Percentiles rank a stretch among this genome's conserved stretches.
Conservation (phyloP, 1,140 invertebrate genomes). For the Cryptotermes secundus region DNA sequence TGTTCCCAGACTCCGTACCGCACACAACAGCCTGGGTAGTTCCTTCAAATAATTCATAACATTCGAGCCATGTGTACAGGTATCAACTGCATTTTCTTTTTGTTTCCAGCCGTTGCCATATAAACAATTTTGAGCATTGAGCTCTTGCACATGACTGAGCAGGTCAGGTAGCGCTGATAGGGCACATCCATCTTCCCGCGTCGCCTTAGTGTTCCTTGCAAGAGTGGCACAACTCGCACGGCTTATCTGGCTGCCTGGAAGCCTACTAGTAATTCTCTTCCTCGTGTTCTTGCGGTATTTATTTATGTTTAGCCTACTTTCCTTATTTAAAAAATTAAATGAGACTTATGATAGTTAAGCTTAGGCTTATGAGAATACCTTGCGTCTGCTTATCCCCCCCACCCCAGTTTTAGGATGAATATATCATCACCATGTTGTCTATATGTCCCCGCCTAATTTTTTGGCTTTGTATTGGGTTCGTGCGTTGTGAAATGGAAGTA, state of each 20-base stretch:
- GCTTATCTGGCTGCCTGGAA: neutral
- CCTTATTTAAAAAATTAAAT: too few relatives aligned
- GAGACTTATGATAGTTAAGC: too few relatives aligned
- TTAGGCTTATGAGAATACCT: too few relatives aligned
- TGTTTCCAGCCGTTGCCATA: constrained; percentile 1
- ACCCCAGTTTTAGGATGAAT: too few relatives aligned
- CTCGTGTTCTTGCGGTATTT: neutral
- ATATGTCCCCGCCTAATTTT: too few relatives aligned
- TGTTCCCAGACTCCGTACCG: too few relatives aligned
- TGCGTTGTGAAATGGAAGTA: too few relatives aligned
- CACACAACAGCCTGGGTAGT: too few relatives aligned
- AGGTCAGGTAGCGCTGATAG: constrained; percentile 14
- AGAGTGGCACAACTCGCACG: neutral
- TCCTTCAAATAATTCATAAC: neutral
- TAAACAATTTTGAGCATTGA: constrained; percentile 2
- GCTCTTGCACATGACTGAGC: neutral
- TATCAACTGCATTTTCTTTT: neutral
- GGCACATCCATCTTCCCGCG: neutral
- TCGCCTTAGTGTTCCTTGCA: neutral
- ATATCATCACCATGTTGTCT: too few relatives aligned
- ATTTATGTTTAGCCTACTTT: too few relatives aligned
- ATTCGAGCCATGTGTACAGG: neutral
- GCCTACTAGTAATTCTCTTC: neutral
- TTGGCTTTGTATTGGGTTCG: too few relatives aligned
- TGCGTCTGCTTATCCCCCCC: too few relatives aligned